These are phyloP conservation scores for Glaucomys volans DNA, from an alignment of 2,113 vertebrate species.

Conservation along the genomic window DNA sequence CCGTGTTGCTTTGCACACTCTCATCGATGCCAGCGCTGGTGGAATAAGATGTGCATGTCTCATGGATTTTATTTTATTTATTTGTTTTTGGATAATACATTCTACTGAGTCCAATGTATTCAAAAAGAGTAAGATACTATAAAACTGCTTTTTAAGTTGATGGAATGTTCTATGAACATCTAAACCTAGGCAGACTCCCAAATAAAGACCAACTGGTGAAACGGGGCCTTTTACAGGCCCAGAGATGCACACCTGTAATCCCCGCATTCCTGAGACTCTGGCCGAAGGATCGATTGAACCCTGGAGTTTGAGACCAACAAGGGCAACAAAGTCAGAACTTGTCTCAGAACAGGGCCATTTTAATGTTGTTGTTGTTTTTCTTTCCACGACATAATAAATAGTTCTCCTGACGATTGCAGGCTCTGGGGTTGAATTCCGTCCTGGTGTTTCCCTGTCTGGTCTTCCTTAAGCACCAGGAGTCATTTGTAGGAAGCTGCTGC, in stretches of 20 bases:
- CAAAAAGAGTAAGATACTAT: not conserved
- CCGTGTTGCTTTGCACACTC: not conserved
- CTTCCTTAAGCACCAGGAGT: no score
- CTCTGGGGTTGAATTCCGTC: not conserved
- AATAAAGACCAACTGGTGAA: not conserved
- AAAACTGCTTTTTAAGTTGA: not conserved
- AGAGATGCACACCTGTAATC: not conserved
- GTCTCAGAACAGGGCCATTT: no score
- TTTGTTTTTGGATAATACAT: no score
- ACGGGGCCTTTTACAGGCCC: not conserved
- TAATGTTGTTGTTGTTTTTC: no score
- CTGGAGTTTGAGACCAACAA: no score
- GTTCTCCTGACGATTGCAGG: not conserved
- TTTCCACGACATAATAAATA: no score
- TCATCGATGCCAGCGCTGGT: not conserved
- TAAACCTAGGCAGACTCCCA: not conserved
- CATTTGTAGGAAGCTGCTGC: not conserved
- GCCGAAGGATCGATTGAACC: no score
- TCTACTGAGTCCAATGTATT: no score
- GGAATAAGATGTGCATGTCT: no score
- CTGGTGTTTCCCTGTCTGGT: not conserved
- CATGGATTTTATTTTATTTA: no score
- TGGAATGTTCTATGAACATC: not conserved
- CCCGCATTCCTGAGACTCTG: no score
- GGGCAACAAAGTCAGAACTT: no score